Base-by-base conservation (phyloP, 2,888 invertebrate species). In the Leptarthrus brevirostris region DNA sequence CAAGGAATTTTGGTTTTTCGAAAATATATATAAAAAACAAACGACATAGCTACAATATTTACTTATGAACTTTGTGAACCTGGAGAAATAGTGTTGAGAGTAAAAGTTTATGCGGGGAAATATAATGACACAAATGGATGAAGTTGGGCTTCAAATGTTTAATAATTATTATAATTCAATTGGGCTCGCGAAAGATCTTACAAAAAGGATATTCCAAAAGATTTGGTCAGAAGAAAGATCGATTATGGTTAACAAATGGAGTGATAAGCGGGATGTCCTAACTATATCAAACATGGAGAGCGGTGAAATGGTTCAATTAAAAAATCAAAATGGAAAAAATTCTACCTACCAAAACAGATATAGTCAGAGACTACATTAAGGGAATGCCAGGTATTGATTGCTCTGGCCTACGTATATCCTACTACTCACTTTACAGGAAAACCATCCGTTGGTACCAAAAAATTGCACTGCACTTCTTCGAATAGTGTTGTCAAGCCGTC, bases 291-390 rank as follows among this genome's bases (percentile, higher is more conserved):
- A 30, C 30, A 30, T 30, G 30, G 3, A 30, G 3, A 30, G 8
- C 3, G 8, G 3, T 8, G 30, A 30, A 30, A 30, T 30, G 30
- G 30, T 8, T 8, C 3, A 30, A 30, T 8, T 26, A 3, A 58
- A 61, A 34, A 61, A 61, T n/a, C n/a, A 61, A 61, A 61, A 36
- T 26, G 61, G 36, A 61, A 61, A 61, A 36, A 61, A 16, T 34
- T 61, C 61, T 4, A 36, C 2, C 8, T n/a, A n/a, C n/a, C n/a
- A 58, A 58, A 22, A 6, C 58, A n/a, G 58, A 58, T 58, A 58
- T 26, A 58, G 14, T 58, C 30, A 58, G 58, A 24, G 58, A 30
- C 20, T 58, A 58, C 22, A 58, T 58, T 58, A 26, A 12, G 30
- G 30, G 58, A 58, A 58, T 58, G 26, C 5, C 10, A 30, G 58